These are phyloP conservation scores for Boulengeromyrus knoepffleri DNA, from an alignment of 2,113 vertebrate species.

Conservation along the genomic window DNA sequence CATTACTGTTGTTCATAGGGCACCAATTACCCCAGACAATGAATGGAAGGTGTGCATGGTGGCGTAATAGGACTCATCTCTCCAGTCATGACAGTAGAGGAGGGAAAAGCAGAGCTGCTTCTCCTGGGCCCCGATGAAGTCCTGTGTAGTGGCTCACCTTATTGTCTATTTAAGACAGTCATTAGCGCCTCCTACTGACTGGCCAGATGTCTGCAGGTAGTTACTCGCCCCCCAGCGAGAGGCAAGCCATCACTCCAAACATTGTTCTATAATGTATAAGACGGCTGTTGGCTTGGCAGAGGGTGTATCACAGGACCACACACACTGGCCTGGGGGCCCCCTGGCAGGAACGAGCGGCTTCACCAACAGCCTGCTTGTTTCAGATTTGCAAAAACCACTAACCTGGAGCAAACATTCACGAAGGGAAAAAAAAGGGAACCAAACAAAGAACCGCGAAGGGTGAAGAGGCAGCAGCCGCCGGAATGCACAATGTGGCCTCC, in stretches of 20 bases:
- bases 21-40: background rate
- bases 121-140: background rate
- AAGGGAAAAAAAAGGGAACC: background rate
- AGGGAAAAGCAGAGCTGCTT: background rate
- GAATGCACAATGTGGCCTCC: background rate
- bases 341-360: background rate
- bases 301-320: background rate
- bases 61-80: background rate
- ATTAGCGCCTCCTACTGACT: background rate
- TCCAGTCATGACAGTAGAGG: background rate
- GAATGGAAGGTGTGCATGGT: background rate
- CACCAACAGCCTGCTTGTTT: background rate
- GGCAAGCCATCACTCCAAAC: background rate
- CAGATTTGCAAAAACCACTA: background rate
- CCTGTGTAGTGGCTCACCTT: background rate
- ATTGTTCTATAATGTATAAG: no score
- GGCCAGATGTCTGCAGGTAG: background rate
- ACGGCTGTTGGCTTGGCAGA: background rate
- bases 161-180: background rate
- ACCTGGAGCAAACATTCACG: background rate
- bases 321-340: background rate
- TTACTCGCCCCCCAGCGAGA: background rate
- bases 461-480: background rate
- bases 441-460: background rate
- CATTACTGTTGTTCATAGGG: background rate